phyloP scores from a whole-genome alignment of 2,113 vertebrate species.

The Strigops habroptila region DNA sequence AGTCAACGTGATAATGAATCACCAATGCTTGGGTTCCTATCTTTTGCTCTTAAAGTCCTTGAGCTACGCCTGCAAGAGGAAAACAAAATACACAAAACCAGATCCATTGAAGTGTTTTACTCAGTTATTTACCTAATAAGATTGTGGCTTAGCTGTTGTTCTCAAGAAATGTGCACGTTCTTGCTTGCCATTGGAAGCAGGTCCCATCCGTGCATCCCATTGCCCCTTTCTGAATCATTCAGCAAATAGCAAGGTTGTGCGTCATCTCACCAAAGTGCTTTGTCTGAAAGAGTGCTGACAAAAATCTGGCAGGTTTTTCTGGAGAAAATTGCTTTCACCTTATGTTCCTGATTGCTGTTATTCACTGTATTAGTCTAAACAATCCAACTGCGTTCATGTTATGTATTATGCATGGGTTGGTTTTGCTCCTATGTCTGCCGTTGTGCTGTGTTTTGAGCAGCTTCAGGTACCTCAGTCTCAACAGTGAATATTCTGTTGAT shows the following conservation, averaged over 20 bases:
- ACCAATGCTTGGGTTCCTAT: not conserved
- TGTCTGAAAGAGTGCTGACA: not conserved
- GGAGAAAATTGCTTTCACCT: not conserved
- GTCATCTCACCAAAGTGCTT: not conserved
- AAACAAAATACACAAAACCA: not conserved
- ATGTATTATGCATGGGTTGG: not conserved
- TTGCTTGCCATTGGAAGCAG: not conserved
- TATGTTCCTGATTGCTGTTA: not conserved
- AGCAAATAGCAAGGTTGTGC: not conserved
- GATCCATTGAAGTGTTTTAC: not conserved
- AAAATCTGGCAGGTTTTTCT: not conserved
- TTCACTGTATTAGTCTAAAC: not conserved
- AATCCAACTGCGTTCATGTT: not conserved
- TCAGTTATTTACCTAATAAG: not conserved
- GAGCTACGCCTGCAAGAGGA: not conserved
- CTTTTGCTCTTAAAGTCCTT: not conserved
- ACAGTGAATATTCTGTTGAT: not conserved
- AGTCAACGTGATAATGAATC: constrained; percentile 43
- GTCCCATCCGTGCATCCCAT: fast-evolving
- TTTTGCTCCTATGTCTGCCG: not conserved
- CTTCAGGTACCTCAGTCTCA: not conserved
- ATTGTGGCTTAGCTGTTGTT: not conserved
- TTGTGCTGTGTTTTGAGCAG: not conserved
- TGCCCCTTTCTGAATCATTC: not conserved
- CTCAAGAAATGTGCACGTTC: not conserved